These are phyloP conservation scores for Bufotes viridis DNA, from an alignment of 2,797 vertebrate species.

Conservation along the genomic window DNA sequence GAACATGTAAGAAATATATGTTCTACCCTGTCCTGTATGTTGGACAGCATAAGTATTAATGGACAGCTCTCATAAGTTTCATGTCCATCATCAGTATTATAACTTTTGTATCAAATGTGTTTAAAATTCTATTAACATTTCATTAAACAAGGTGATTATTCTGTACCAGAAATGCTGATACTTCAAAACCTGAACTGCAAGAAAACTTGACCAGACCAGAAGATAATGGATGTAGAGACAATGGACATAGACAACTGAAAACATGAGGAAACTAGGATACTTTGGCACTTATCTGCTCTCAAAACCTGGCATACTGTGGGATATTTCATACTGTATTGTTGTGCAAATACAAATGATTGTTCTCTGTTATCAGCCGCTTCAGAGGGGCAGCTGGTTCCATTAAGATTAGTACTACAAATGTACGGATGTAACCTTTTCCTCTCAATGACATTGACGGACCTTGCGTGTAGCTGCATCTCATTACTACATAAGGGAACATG, in stretches of 20 bases:
- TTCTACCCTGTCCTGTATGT: background rate
- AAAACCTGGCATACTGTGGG: background rate
- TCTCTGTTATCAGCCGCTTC: constrained; percentile 1
- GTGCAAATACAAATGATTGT: background rate
- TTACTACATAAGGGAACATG: background rate
- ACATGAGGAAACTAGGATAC: background rate
- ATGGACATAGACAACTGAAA: background rate
- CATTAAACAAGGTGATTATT: too few species aligned
- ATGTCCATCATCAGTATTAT: background rate
- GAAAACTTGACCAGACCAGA: background rate
- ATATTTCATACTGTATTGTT: background rate
- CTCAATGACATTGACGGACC: background rate
- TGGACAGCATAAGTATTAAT: background rate
- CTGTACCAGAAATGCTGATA: too few species aligned
- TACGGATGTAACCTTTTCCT: background rate
- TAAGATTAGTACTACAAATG: background rate
- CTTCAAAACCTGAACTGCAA: too few species aligned
- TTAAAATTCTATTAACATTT: too few species aligned
- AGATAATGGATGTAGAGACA: background rate
- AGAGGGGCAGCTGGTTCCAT: background rate
- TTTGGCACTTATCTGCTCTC: background rate
- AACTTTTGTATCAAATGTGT: background rate
- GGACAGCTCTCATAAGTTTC: background rate
- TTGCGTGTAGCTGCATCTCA: background rate
- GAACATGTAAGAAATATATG: background rate